phyloP scores from a whole-genome alignment of 2,797 vertebrate genomes.

The Eleutherodactylus coqui region DNA sequence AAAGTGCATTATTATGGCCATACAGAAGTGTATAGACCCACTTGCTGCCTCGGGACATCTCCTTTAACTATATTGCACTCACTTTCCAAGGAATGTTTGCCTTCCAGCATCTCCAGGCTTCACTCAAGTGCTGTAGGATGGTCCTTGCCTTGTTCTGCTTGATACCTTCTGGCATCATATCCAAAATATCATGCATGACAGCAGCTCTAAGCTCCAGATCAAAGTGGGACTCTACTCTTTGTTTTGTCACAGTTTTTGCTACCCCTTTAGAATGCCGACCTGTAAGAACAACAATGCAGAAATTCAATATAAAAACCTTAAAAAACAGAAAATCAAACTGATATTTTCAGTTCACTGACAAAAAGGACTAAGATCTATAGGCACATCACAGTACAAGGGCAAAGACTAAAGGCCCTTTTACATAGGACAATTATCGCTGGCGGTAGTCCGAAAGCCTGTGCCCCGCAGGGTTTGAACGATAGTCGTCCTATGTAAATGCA shows the following conservation, averaged over 20 bases:
- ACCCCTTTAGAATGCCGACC: conserved; percentile 99
- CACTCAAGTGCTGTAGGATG: conserved; percentile 97
- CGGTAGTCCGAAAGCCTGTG: too few relatives aligned
- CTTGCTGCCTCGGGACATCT: too few relatives aligned
- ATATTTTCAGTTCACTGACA: not conserved
- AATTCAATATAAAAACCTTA: conserved; percentile 6
- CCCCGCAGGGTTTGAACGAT: too few relatives aligned
- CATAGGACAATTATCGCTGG: too few relatives aligned
- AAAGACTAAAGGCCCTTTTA: too few relatives aligned
- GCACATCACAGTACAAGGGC: too few relatives aligned
- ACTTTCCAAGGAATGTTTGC: conserved; percentile 99
- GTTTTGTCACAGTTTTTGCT: conserved; percentile 98
- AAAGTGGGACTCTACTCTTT: conserved; percentile 98
- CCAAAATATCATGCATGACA: conserved; percentile 98
- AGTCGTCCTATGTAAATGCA: too few relatives aligned
- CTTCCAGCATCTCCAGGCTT: conserved; percentile 99
- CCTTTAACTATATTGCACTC: conserved; percentile 26
- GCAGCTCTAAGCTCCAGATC: conserved; percentile 97
- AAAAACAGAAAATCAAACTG: not conserved
- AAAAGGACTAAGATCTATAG: not conserved
- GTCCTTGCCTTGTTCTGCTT: conserved; percentile 99
- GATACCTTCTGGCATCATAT: conserved; percentile 99
- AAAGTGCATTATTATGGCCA: too few relatives aligned
- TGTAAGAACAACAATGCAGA: conserved; percentile 65
- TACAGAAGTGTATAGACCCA: too few relatives aligned